These are phyloP conservation scores for Lepidostoma basale DNA, from an alignment of 1,140 invertebrate species.

Conservation along the genomic window DNA sequence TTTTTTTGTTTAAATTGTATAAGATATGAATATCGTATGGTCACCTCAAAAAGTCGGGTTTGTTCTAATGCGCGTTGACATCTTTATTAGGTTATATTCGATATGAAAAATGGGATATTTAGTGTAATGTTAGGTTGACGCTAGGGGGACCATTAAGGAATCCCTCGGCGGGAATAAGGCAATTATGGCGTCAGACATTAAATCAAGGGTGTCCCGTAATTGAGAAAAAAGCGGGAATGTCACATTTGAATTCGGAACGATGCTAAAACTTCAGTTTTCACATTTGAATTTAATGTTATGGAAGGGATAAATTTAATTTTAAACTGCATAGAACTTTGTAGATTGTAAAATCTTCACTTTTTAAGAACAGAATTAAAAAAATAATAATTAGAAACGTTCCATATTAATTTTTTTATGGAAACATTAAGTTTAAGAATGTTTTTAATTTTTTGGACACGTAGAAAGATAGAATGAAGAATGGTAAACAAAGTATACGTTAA, in stretches of 20 bases:
- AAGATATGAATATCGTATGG: conserved; percentile 23
- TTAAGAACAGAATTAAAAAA: no score
- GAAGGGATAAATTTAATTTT: conserved; percentile 16
- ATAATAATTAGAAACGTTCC: no score
- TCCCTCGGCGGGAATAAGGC: conserved; percentile 23
- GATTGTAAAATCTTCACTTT: no score
- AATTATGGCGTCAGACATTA: conserved; percentile 30
- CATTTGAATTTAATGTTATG: conserved; percentile 20
- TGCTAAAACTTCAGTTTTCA: not conserved
- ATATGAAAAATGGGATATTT: conserved; percentile 46
- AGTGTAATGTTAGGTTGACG: conserved; percentile 38
- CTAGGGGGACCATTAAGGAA: conserved; percentile 36
- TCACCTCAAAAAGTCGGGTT: conserved; percentile 17
- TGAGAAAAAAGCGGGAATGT: conserved; percentile 27
- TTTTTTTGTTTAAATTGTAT: no score
- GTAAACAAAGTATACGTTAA: no score
- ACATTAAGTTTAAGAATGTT: no score
- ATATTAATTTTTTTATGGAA: no score
- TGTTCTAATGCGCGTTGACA: conserved; percentile 43
- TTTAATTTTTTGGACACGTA: no score
- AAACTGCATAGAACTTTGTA: conserved; percentile 14
- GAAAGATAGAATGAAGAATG: no score
- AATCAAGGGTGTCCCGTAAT: conserved; percentile 32
- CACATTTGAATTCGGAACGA: not conserved
- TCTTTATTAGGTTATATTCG: conserved; percentile 47